Base-by-base conservation (phyloP, 1,140 invertebrate genomes). In the Metaphire vulgaris region DNA sequence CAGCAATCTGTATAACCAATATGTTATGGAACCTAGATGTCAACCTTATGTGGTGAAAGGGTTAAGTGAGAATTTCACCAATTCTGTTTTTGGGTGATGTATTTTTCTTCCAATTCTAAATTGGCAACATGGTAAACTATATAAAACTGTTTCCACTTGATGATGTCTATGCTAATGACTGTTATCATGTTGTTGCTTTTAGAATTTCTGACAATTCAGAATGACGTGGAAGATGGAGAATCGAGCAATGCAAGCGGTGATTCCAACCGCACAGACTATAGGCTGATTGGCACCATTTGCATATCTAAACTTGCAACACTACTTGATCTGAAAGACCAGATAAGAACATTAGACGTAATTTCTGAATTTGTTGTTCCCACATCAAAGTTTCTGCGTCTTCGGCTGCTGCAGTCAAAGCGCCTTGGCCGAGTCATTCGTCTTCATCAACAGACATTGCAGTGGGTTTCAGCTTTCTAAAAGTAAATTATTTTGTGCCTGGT, bases 311-410 rank as follows among this genome's bases (percentile, higher is more conserved):
- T 80, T 14, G 74, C 79, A 0, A 80, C 80, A 0, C 74, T 85
- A 29, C 75, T 79, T 41, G 83, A 83, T n/a, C 74, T 85, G 21
- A 82, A 83, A 41, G 56, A 75, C 1, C 79, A 81, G 74, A 78
- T 85, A 12, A 66, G 82, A 76, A 81, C 81, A 12, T 76, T 85
- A 29, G 76, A 79, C 0, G 26, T 30, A 1, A 26, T 81, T 21
- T 33, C 70, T 12, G 78, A 80, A 0, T 72, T 80, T 15, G 71
- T 72, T 0, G 70, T 83, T 12, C 81, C 81, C 1, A 78, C 74
- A n/a, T 31, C 71, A 28, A 76, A 80, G 12, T 83, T 81, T 69
- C 41, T 85, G 34, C 74, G 83, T 69, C 72, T 85, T 0, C 72
- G 82, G 68, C 72, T 83, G 15, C 70, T 80, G 2, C 80, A 81